phyloP scores from a whole-genome alignment of 2,888 invertebrate species.

The Synergus laeviventris region DNA sequence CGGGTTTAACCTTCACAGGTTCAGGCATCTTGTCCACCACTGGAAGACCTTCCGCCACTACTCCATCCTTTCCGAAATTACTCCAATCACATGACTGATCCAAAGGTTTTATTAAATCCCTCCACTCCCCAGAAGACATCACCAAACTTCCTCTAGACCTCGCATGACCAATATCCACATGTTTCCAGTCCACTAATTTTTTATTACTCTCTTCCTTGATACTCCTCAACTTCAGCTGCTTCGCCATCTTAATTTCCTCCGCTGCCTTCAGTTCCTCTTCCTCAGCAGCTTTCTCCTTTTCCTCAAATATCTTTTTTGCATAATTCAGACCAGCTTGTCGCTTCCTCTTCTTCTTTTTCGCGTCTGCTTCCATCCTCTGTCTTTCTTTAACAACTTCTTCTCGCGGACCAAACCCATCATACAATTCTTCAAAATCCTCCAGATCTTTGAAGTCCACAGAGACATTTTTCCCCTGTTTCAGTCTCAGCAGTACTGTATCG shows the following conservation, averaged over 20 bases:
- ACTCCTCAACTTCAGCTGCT: slow-evolving; percentile 67
- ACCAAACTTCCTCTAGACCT: slow-evolving; percentile 76
- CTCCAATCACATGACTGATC: slow-evolving; percentile 80
- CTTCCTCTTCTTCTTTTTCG: slow-evolving; percentile 79
- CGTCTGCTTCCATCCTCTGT: slow-evolving; percentile 79
- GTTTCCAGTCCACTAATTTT: slow-evolving; percentile 76
- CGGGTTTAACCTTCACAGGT: slow-evolving; percentile 78
- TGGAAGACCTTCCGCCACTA: slow-evolving; percentile 66
- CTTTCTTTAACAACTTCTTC: slow-evolving; percentile 81
- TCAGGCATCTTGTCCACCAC: slow-evolving; percentile 73
- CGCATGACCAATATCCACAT: slow-evolving; percentile 78
- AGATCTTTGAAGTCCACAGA: slow-evolving; percentile 83
- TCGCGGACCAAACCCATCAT: slow-evolving; percentile 84
- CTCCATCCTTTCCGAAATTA: slow-evolving; percentile 56
- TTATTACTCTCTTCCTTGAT: slow-evolving; percentile 70
- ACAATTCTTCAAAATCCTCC: slow-evolving; percentile 79
- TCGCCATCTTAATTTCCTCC: slow-evolving; percentile 67
- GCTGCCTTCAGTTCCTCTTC: slow-evolving; percentile 79
- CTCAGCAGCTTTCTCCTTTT: slow-evolving; percentile 84
- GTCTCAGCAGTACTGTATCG: slow-evolving; percentile 84
- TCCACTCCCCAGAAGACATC: slow-evolving; percentile 78
- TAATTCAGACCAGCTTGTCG: slow-evolving; percentile 81
- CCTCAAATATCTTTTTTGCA: slow-evolving; percentile 86
- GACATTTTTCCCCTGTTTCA: slow-evolving; percentile 86
- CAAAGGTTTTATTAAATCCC: slow-evolving; percentile 81